Conservation (phyloP, 2,113 vertebrate species). For the Pterocles burchelli region DNA sequence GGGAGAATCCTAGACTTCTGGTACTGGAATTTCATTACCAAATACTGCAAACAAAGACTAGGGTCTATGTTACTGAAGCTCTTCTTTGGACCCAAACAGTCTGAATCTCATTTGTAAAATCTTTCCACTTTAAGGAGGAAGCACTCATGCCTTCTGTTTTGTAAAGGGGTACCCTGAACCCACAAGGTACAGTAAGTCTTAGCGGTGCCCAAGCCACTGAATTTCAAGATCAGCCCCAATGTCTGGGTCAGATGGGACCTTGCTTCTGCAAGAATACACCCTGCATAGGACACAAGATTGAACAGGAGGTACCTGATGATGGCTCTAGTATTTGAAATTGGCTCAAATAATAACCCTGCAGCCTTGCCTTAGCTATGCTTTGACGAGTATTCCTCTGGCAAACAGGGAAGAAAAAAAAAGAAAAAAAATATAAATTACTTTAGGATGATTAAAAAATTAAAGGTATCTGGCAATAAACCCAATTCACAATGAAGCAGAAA, state of each 20-base stretch:
- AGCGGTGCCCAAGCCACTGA: background rate
- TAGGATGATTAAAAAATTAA: background rate
- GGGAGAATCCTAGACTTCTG: background rate
- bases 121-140: background rate
- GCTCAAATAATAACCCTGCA: background rate
- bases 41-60: background rate
- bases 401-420: background rate
- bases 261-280: background rate
- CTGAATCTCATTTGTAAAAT: background rate
- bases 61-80: background rate
- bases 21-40: background rate
- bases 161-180: background rate
- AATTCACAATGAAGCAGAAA: background rate
- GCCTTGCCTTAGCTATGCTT: background rate
- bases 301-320: background rate
- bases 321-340: background rate
- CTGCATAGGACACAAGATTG: accelerated
- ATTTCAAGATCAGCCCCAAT: background rate
- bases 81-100: background rate
- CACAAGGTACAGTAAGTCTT: background rate
- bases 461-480: background rate
- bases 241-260: background rate
- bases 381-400: background rate
- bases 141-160: background rate
- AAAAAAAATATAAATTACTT: background rate